phyloP scores from a whole-genome alignment of 2,888 invertebrate genomes.

The Apamea sordens region DNA sequence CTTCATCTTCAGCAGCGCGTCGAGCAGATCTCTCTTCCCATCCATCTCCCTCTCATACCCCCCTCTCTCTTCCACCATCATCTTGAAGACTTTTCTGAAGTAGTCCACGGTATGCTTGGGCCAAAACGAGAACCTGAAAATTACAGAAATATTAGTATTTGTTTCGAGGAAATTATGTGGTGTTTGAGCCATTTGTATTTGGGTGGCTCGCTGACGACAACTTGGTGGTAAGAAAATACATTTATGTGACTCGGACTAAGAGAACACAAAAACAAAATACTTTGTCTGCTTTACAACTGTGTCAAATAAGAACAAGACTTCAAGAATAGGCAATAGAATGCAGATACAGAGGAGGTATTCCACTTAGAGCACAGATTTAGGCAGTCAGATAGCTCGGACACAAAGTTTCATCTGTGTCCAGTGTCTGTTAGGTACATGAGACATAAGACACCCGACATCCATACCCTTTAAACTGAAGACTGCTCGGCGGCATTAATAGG shows the following conservation, averaged over 20 bases:
- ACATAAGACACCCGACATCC: not conserved
- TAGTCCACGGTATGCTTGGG: slow-evolving; percentile 72
- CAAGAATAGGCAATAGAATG: too few species aligned
- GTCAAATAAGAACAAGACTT: not conserved
- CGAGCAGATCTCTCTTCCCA: slow-evolving; percentile 75
- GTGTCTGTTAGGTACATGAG: too few species aligned
- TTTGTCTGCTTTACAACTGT: too few species aligned
- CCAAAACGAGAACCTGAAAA: slow-evolving; percentile 77
- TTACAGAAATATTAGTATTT: not conserved
- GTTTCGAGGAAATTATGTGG: not conserved
- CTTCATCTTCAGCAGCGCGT: slow-evolving; percentile 76
- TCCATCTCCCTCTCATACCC: slow-evolving; percentile 61
- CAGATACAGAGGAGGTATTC: not conserved
- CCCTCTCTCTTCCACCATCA: slow-evolving; percentile 72
- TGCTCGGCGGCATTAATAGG: not conserved
- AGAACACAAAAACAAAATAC: too few species aligned
- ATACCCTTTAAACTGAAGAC: not conserved
- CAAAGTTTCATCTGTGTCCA: not conserved
- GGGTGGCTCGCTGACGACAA: not conserved
- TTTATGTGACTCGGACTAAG: too few species aligned
- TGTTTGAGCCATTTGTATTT: not conserved
- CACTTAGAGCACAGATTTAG: too few species aligned
- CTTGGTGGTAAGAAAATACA: too few species aligned
- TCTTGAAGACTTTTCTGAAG: slow-evolving; percentile 71
- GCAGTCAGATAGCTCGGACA: not conserved